Evolutionary conservation across 1,140 invertebrate species (phyloP).

Genomic region (Drosophila mauritiana): DNA sequence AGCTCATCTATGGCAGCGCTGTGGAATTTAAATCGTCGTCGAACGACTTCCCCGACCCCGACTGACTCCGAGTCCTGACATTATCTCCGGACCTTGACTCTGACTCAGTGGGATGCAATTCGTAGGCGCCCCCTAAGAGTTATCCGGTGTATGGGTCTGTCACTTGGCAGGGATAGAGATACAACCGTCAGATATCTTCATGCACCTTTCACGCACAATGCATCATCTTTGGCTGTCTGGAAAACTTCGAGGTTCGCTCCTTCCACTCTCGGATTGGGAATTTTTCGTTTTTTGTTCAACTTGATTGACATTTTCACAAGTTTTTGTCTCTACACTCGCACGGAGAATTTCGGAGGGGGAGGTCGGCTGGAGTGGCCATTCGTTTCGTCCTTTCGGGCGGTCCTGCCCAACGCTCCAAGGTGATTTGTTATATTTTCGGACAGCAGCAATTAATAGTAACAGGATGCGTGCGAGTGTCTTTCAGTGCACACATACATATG

Average conservation of each 20-base stretch:
- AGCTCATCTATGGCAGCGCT: constrained; percentile 65
- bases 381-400: constrained; percentile 68
- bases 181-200: constrained; percentile 73
- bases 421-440: constrained; percentile 84
- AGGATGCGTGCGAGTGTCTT: constrained; percentile 73
- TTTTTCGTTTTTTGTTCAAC: constrained; percentile 58
- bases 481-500: constrained; percentile 9
- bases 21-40: constrained; percentile 71
- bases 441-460: constrained; percentile 84
- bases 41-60: constrained; percentile 30
- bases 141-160: constrained; percentile 61
- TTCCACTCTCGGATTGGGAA: constrained; percentile 32
- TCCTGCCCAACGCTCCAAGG: constrained; percentile 64
- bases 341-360: constrained; percentile 22
- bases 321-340: constrained; percentile 73
- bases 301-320: constrained; percentile 84
- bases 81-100: constrained; percentile 26
- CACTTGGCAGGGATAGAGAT: constrained; percentile 75
- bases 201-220: constrained; percentile 83
- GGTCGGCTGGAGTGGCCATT: constrained; percentile 37
- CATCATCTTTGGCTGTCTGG: constrained; percentile 80
- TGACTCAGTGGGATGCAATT: constrained; percentile 82
- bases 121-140: constrained; percentile 76
- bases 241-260: constrained; percentile 69
- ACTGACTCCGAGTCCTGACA: constrained; percentile 11